Evolutionary conservation across 2,113 vertebrate species (phyloP).

Genomic region (Anser brachyrhynchus): DNA sequence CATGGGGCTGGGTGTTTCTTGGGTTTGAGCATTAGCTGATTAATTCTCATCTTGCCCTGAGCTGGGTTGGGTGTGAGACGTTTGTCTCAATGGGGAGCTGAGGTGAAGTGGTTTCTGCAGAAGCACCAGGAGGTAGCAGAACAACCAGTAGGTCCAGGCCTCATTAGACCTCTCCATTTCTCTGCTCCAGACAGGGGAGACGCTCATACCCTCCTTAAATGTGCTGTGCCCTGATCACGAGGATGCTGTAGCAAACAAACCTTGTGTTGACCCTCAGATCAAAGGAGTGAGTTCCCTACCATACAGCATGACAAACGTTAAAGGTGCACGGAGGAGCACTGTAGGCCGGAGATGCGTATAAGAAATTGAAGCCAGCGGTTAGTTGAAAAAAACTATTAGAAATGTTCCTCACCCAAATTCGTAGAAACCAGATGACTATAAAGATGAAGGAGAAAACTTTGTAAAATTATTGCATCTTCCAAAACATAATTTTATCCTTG

Average conservation of each 20-base stretch:
- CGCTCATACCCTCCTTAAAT: background rate
- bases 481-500: background rate
- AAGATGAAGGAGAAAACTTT: background rate
- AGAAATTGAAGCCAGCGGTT: background rate
- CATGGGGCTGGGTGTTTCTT: background rate
- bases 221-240: background rate
- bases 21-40: background rate
- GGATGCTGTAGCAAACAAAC: background rate
- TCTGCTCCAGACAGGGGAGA: background rate
- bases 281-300: background rate
- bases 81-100: background rate
- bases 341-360: background rate
- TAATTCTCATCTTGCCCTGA: background rate
- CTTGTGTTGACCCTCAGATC: background rate
- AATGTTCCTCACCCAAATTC: background rate
- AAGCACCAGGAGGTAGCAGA: background rate
- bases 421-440: background rate
- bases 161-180: background rate
- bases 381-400: background rate
- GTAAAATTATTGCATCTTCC: background rate
- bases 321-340: background rate
- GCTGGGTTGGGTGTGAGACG: background rate
- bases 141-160: background rate
- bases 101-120: background rate
- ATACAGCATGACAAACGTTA: background rate